These are phyloP conservation scores for Halcyon chelicuti DNA, from an alignment of 2,797 vertebrate species.

Conservation along the genomic window DNA sequence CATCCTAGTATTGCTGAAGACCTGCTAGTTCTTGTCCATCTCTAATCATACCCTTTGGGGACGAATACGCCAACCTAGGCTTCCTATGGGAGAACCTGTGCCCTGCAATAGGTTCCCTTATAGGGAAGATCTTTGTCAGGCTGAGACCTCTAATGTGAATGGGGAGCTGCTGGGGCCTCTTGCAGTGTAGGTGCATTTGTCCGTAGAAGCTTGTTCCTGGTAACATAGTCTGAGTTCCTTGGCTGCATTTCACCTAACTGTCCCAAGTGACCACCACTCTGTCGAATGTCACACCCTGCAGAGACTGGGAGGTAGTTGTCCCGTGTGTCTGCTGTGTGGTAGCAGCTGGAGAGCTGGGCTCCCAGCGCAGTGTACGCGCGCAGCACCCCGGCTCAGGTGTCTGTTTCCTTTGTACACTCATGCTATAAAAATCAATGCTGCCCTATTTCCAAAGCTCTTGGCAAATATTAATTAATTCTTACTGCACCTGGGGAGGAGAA, in stretches of 20 bases:
- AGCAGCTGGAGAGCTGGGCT: neutral
- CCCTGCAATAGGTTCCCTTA: neutral
- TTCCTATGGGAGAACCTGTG: neutral
- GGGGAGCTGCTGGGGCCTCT: neutral
- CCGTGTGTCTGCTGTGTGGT: rapidly evolving
- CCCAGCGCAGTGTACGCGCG: neutral
- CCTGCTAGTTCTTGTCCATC: neutral
- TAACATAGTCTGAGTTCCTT: neutral
- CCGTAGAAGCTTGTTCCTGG: neutral
- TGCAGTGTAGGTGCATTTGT: neutral
- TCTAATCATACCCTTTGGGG: neutral
- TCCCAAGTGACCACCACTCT: neutral
- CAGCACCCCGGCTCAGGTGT: neutral
- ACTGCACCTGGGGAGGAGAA: neutral
- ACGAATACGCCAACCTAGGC: neutral
- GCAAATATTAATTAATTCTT: neutral
- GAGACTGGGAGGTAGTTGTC: neutral
- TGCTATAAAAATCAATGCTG: neutral
- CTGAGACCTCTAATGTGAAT: neutral
- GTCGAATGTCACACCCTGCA: neutral
- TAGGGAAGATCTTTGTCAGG: neutral
- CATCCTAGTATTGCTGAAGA: neutral
- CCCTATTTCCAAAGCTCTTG: neutral
- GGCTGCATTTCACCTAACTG: neutral
- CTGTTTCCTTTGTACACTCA: neutral